Conservation (phyloP, 30 jellyfish, hydroid and myxozoan genomes). For the Haliclystus octoradiatus region DNA sequence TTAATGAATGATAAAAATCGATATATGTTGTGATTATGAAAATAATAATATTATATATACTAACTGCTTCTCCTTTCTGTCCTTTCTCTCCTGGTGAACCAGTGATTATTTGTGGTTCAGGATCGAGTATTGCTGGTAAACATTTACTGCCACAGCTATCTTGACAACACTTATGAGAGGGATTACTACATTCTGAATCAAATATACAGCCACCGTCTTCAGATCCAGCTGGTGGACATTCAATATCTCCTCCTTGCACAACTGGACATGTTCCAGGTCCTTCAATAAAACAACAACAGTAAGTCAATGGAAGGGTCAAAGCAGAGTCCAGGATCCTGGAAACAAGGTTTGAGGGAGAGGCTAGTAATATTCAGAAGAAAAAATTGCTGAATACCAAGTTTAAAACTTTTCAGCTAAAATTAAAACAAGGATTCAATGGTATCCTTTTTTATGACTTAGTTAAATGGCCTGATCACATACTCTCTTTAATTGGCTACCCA, state of each 20-base stretch:
- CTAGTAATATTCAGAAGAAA: neutral
- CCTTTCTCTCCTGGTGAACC: constrained; percentile 50
- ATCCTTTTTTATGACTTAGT: too few species aligned
- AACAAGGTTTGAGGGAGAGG: too few species aligned
- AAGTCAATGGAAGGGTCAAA: neutral
- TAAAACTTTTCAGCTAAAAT: too few species aligned
- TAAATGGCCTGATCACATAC: too few species aligned
- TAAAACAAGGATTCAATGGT: too few species aligned
- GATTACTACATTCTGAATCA: constrained; percentile 22
- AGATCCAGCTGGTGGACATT: neutral
- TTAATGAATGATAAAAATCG: neutral
- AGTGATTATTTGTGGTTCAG: constrained; percentile 6
- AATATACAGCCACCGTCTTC: constrained; percentile 5
- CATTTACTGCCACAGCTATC: constrained; percentile 24
- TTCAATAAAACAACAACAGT: neutral
- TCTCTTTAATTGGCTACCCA: too few species aligned
- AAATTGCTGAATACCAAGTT: neutral
- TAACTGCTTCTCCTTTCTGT: constrained; percentile 28
- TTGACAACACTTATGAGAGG: constrained; percentile 17
- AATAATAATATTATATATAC: too few species aligned
- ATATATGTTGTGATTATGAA: too few species aligned
- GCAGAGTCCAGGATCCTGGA: neutral
- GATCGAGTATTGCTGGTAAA: neutral
- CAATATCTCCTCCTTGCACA: neutral
- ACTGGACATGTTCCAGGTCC: constrained; percentile 6